Evolutionary conservation across 2,113 vertebrate species (phyloP), one percentile per base, ranked within the genome.

Genomic region (Ammospiza caudacuta): DNA sequence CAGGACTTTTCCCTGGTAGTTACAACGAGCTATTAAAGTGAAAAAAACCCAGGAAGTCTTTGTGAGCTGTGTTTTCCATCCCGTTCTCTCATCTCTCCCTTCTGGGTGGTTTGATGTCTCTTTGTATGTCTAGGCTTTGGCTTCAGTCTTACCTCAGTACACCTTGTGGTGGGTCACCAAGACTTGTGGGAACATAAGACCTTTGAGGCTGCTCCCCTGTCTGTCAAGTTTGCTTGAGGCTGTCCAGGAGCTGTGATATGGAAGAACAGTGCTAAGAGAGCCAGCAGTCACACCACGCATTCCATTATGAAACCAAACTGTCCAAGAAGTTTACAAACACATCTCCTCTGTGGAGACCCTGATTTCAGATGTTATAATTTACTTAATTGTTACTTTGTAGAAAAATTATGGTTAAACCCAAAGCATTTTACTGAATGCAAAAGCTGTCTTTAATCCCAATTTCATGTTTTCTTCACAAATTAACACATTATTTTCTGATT

Each of bases 241-340:
- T 62, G 31, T 54, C 62, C n/a, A 52, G 37, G 41, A 69, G 41
- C 35, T 77, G 1, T 1, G 2, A 17, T 52, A 31, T 57, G 19
- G 29, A 73, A 72, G 70, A 93, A 33, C 17, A 13, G n/a, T 54
- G 17, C 63, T 66, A 8, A 31, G 43, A 85, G 70, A 64, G 37
- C 29, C 10, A 33, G 27, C 3, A 29, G 20, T 81, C 41, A 25
- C 46, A 39, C 35, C 35, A 54, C 1, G 0, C 0, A 4, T 81
- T 83, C 61, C 25, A 22, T 52, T 39, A 9, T 74, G 55, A 73
- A 92, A 64, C 16, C 41, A 86, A 23, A 57, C 4, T 0, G 4
- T 15, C 58, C 17, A 33, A 44, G 31, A 63, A 13, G 44, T 64
- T 31, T 37, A 6, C 35, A 41, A 68, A 55, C 6, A 5, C 35